Conservation (phyloP, 2,113 vertebrate genomes). For the Planiliza haematocheilus region DNA sequence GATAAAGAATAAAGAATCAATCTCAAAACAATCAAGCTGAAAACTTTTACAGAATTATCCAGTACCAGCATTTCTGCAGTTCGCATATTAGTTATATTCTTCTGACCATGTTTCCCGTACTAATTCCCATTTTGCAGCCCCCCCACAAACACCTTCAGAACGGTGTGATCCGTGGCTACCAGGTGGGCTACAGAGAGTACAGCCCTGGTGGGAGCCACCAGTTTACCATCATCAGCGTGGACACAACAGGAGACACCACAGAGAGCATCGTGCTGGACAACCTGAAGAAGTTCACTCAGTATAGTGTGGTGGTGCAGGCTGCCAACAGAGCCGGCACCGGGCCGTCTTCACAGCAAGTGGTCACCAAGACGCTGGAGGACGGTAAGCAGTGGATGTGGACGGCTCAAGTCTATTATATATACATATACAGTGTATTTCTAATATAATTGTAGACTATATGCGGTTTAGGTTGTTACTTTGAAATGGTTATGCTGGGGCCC, state of each 20-base stretch:
- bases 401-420: background rate
- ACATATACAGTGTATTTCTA: background rate
- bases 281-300: conserved; percentile 98
- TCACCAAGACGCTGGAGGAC: conserved; percentile 96
- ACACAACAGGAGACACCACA: conserved; percentile 95
- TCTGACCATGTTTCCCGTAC: background rate
- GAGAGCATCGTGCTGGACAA: conserved; percentile 95
- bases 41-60: background rate
- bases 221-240: conserved; percentile 97
- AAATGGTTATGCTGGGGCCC: background rate
- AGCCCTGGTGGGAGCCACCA: conserved; percentile 95
- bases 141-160: conserved; percentile 97
- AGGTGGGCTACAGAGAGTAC: conserved; percentile 97
- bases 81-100: no score
- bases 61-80: background rate
- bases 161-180: conserved; percentile 96
- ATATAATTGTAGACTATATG: background rate
- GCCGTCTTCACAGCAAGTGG: conserved; percentile 97
- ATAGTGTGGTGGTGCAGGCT: conserved; percentile 98
- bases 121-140: conserved; percentile 78
- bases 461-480: background rate
- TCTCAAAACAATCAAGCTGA: background rate
- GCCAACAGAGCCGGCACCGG: conserved; percentile 96
- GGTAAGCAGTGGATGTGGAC: conserved; percentile 78
- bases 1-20: background rate